Evolutionary conservation across 2,113 vertebrate genomes (phyloP).

Genomic region (Hirundichthys speculiger): DNA sequence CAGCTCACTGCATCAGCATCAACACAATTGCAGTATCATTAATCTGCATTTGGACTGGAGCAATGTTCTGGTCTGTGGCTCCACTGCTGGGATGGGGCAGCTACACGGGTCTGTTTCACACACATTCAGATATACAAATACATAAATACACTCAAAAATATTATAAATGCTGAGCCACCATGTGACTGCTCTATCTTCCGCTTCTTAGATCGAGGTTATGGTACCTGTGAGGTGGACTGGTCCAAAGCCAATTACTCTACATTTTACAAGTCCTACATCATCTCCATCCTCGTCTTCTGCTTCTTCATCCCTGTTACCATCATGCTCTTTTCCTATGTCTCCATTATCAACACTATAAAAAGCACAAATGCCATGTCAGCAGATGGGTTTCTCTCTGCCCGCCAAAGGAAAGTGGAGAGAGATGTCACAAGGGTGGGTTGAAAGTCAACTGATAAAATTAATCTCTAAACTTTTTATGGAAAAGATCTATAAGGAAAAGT

Average conservation of each 20-base stretch:
- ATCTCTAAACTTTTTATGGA: neutral
- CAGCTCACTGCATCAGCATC: conserved; percentile 84
- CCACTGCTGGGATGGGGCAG: conserved; percentile 91
- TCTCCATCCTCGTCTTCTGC: conserved; percentile 87
- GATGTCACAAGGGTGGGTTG: conserved; percentile 81
- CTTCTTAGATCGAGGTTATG: conserved; percentile 82
- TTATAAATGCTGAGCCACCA: neutral
- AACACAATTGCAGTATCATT: conserved; percentile 81
- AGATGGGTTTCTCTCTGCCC: conserved; percentile 76
- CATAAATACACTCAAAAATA: neutral
- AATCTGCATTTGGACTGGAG: conserved; percentile 86
- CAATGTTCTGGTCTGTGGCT: conserved; percentile 87
- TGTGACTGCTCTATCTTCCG: conserved; percentile 3
- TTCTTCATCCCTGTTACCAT: conserved; percentile 84
- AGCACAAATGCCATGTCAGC: conserved; percentile 82
- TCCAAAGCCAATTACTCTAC: conserved; percentile 90
- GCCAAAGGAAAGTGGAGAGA: conserved; percentile 84
- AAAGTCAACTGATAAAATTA: neutral
- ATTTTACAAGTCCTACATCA: conserved; percentile 87
- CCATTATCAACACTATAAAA: conserved; percentile 88
- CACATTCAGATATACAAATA: neutral
- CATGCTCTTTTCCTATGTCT: conserved; percentile 84
- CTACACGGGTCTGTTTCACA: conserved; percentile 84
- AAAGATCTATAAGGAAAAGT: too few species aligned
- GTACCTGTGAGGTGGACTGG: conserved; percentile 90